Evolutionary conservation across 2,888 invertebrate species (phyloP).

Genomic region (Mylabris sibirica): DNA sequence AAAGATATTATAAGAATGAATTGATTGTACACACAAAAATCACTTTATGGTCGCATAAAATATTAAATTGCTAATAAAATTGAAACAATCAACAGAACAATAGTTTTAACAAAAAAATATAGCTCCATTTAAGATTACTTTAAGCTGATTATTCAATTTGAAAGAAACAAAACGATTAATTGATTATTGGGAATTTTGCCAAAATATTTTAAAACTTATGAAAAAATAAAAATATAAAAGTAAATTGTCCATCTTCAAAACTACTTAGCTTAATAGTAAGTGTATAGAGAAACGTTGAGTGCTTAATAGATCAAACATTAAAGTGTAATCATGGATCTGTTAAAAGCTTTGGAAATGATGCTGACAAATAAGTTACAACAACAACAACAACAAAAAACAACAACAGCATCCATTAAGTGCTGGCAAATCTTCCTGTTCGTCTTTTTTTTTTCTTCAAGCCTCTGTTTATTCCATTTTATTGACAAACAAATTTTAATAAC

Average conservation of each 20-base stretch:
- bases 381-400: constrained; percentile 4
- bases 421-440: constrained; percentile 26
- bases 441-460: constrained; percentile 11
- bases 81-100: constrained; percentile 42
- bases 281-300: constrained; percentile 32
- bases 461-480: not conserved
- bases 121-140: not conserved
- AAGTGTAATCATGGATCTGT: constrained; percentile 34
- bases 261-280: constrained; percentile 29
- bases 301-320: constrained; percentile 34
- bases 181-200: constrained; percentile 33
- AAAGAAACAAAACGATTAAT: not conserved
- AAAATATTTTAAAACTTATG: constrained; percentile 31
- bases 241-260: constrained; percentile 20
- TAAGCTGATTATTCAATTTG: not conserved
- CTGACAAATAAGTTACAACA: constrained; percentile 9
- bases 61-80: constrained; percentile 42
- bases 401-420: constrained; percentile 29
- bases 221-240: constrained; percentile 12
- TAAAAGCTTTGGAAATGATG: constrained; percentile 25
- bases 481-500: not conserved
- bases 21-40: constrained; percentile 36
- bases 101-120: constrained; percentile 31
- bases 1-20: constrained; percentile 37
- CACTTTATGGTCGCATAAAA: constrained; percentile 40